Conservation (phyloP, 2,888 invertebrate species). For the Cataglyphis rosenhaueri region DNA sequence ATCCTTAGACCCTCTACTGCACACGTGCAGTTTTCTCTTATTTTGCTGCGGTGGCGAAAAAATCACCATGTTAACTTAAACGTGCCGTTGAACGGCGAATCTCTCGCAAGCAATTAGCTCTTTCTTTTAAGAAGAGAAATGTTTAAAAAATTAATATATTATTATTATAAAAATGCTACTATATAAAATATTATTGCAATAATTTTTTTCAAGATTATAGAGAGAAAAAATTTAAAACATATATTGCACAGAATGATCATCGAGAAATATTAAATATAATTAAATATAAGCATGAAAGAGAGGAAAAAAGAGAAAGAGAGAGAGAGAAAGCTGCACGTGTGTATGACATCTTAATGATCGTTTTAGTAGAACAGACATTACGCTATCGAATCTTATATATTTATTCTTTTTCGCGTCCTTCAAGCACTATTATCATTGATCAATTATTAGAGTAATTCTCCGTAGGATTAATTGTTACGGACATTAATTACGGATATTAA, state of each 20-base stretch:
- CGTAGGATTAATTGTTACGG: conserved; percentile 62
- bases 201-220: neutral
- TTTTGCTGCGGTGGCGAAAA: conserved; percentile 13
- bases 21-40: conserved; percentile 31
- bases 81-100: neutral
- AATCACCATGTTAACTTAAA: conserved; percentile 22
- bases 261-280: neutral
- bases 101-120: neutral
- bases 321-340: neutral
- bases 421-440: conserved; percentile 38
- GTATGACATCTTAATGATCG: conserved; percentile 4
- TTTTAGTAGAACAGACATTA: conserved; percentile 7
- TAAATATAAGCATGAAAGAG: neutral
- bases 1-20: neutral
- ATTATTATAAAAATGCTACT: neutral
- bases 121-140: neutral
- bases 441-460: conserved; percentile 31
- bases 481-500: conserved; percentile 25
- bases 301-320: neutral
- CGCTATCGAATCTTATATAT: conserved; percentile 57
- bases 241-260: neutral
- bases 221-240: neutral
- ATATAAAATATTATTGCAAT: neutral
- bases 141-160: conserved; percentile 28
- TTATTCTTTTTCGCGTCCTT: conserved; percentile 62